Base-by-base conservation (phyloP, 2,113 vertebrate genomes). In the Ardeotis arabs region DNA sequence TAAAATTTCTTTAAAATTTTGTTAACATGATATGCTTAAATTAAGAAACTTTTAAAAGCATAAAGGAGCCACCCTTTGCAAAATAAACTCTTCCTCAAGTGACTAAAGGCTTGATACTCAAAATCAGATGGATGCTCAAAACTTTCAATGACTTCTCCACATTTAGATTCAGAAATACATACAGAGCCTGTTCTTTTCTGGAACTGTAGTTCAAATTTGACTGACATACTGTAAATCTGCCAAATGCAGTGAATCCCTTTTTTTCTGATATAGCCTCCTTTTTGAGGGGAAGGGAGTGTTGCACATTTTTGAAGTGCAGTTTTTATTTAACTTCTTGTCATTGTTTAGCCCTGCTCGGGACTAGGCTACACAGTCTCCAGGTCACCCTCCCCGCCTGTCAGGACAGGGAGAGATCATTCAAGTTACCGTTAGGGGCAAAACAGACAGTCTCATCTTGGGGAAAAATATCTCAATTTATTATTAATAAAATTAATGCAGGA, bases 261-360 rank as follows among this genome's bases (percentile, higher is more conserved):
- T 53, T 60, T 50, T 16, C 39, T 72, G 16, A 73, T n/a, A 35
- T 4, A 23, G 3, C 1, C 9, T 49, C 8, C 3, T 29, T 60
- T 15, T n/a, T 52, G 4, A 2, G 2, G 12, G 9, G 13, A 12
- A 14, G 9, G 8, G 44, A 85, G 6, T 22, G 6, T 1, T 47
- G 13, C 5, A 31, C 7, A 7, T 33, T 87, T 80, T 73, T 80
- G 29, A 63, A 64, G 16, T 14, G 23, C 18, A 81, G 2, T 23
- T n/a, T 17, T 84, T 47, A 60, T 59, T 41, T 53, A 85, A 68
- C 28, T 75, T 41, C 41, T 41, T 41, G 41, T 41, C 41, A 41
- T 41, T 41, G 41, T 41, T 41, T 41, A 41, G 41, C 41, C 41
- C 41, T 41, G 41, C 13, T 41, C 14, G 14, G 41, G 41, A 41